Base-by-base conservation (phyloP, 1,140 invertebrate genomes). In the Ceratosolen solmsi region DNA sequence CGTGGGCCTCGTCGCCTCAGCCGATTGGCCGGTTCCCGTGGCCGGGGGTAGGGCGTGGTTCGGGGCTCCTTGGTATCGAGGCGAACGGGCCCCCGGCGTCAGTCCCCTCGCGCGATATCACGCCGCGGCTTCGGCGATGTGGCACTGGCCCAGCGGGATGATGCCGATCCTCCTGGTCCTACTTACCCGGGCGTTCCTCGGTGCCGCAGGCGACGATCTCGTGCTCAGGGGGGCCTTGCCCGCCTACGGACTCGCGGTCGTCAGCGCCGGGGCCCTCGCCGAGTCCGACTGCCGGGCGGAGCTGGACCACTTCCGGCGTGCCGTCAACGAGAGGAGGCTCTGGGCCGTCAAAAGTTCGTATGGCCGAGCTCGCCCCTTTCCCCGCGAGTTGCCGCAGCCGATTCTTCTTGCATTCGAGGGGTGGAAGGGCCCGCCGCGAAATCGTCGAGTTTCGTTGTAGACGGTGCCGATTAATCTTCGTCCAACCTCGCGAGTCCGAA, bases 261-360 rank as follows among this genome's bases (percentile, higher is more conserved):
- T 72, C 5, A 60, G 68, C 20, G 22, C 41, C 4, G 11, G 20
- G 0, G 54, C 7, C 25, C 15, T 81, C 25, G 17, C 60, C 17
- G 22, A 56, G 8, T 78, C 75, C 27, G 38, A 0, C 9, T 91
- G 90, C 30, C 38, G 76, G 0, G 71, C 49, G 22, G 84, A 91
- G 30, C 71, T 91, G 17, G 79, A 82, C 9, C 11, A 73, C 0
- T 87, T 90, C 25, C 84, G 74, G 1, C 60, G 86, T 0, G 88
- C 85, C 7, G 79, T 91, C 9, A 88, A 91, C 17, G 63, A 83
- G 0, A 80, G 81, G 2, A 77, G 84, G 25, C 22, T 89, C 0
- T 91, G 90, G 90, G 84, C 84, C 13, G 58, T 91, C 2, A 89
- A 87, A 86, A 86, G 90, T 91, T 25, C 17, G 80, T 76, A 56